A percentile compares a stretch with the other conserved stretches of the same genome.
These are phyloP conservation scores for Nudaria mundana DNA, from an alignment of 2,888 invertebrate genomes.

Conservation along the genomic window DNA sequence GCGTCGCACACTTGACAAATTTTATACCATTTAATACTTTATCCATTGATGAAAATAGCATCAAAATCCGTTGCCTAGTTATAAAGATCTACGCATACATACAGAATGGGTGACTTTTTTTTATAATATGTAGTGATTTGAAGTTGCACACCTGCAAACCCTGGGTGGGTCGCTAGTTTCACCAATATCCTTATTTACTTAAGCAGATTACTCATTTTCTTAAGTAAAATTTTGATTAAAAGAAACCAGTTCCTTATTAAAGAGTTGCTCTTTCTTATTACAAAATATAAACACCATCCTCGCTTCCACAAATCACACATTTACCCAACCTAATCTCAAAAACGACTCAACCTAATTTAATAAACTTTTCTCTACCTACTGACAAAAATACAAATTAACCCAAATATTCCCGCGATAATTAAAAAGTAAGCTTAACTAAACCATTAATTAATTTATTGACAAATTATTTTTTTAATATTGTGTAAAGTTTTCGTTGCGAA, in stretches of 20 bases:
- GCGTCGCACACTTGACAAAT: too few relatives aligned
- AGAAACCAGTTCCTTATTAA: not conserved
- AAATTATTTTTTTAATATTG: slow-evolving; percentile 35
- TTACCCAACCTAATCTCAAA: slow-evolving; percentile 15
- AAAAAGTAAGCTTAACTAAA: slow-evolving; percentile 29
- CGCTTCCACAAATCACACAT: slow-evolving; percentile 21
- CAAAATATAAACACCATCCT: slow-evolving; percentile 16
- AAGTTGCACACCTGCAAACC: too few relatives aligned
- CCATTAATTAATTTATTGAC: slow-evolving; percentile 28
- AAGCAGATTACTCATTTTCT: not conserved
- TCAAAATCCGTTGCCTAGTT: too few relatives aligned
- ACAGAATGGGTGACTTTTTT: too few relatives aligned
- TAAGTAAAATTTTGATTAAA: not conserved
- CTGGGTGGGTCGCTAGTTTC: too few relatives aligned
- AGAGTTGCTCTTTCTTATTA: slow-evolving; percentile 3
- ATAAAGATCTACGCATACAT: too few relatives aligned
- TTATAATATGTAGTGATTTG: too few relatives aligned
- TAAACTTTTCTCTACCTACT: slow-evolving; percentile 18
- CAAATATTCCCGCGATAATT: slow-evolving; percentile 24
- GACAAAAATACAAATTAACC: slow-evolving; percentile 14
- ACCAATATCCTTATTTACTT: too few relatives aligned
- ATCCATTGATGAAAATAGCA: too few relatives aligned
- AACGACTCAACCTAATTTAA: slow-evolving; percentile 22
- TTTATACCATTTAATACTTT: too few relatives aligned
- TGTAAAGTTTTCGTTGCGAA: slow-evolving; percentile 45